Evolutionary conservation across 2,113 vertebrate genomes (phyloP), one percentile per base, ranked within the genome.

Genomic region (Amazona vittata): DNA sequence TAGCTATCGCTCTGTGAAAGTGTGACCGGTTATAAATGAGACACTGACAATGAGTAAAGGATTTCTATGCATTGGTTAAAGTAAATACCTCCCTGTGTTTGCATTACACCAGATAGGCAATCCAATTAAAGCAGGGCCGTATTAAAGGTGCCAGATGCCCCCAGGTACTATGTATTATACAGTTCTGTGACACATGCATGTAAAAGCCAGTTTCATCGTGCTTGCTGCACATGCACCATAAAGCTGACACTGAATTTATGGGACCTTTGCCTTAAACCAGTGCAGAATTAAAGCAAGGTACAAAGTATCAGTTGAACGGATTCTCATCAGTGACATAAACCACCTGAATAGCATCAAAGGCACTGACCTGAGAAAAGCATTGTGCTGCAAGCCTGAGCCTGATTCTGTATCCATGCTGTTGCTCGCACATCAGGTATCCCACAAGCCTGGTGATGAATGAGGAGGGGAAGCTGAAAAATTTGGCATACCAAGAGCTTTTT

Each of bases 1-100:
- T 4, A 5, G 2, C 20, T 81, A 1, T 10, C 0, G 0, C 62
- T 57, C 47, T 55, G n/a, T 2, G 4, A 33, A 53, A 87, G 26
- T 17, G 22, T 18, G 57, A 2, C 21, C 12, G 33, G 39, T 43
- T 17, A 12, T 26, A 39, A 70, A 75, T 0, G 15, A 67, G 25
- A 55, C 29, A 8, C 5, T 41, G 77, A 29, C 20, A 57, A n/a
- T 3, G 29, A 69, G 62, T 55, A 26, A 57, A 57, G 57, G 29
- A 12, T 57, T 96, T 86, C 35, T 26, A 6, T 15, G n/a, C 35
- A 26, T 14, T 22, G 62, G 20, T 25, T 39, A 29, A 35, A 12
- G 28, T 1, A 18, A 68, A 41, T 83, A 53, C 10, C 47, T 85
- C 67, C 37, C 26, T 75, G 20, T 2, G 5, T n/a, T 83, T 76